Percentiles rank a stretch among this genome's conserved stretches.
Conservation (phyloP, 2,113 vertebrate genomes). For the Heliornis fulica region DNA sequence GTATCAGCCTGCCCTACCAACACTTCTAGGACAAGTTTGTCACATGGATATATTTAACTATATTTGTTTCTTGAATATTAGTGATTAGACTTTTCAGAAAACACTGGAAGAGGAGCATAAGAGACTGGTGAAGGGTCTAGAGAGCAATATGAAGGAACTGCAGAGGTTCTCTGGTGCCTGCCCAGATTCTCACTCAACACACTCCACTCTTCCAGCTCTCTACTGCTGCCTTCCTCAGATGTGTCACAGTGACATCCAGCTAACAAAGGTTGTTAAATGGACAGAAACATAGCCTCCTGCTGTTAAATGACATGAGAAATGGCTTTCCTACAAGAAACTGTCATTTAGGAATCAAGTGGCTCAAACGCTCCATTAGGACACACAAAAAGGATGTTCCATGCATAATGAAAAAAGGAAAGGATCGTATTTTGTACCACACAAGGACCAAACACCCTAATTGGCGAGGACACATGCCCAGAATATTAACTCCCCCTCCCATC, state of each 20-base stretch:
- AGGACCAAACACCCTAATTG: neutral
- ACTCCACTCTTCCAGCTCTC: neutral
- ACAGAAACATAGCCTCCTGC: neutral
- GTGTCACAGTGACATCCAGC: neutral
- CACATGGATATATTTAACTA: neutral
- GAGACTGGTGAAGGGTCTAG: neutral
- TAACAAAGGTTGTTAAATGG: neutral
- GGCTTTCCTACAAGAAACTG: neutral
- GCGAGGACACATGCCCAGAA: neutral
- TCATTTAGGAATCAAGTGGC: neutral
- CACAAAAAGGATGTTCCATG: neutral
- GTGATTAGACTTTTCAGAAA: neutral
- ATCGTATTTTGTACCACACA: neutral
- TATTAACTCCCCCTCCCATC: neutral
- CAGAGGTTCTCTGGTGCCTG: neutral
- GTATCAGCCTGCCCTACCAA: neutral
- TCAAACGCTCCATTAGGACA: neutral
- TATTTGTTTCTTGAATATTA: neutral
- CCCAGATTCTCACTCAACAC: neutral
- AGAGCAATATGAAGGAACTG: neutral
- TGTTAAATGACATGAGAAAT: slow-evolving; percentile 25
- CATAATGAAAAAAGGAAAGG: neutral
- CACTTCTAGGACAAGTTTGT: neutral
- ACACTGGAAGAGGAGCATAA: neutral
- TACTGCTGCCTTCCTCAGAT: neutral